These are phyloP conservation scores for Iselma pallidipennis DNA, from an alignment of 2,888 invertebrate genomes.

Conservation along the genomic window DNA sequence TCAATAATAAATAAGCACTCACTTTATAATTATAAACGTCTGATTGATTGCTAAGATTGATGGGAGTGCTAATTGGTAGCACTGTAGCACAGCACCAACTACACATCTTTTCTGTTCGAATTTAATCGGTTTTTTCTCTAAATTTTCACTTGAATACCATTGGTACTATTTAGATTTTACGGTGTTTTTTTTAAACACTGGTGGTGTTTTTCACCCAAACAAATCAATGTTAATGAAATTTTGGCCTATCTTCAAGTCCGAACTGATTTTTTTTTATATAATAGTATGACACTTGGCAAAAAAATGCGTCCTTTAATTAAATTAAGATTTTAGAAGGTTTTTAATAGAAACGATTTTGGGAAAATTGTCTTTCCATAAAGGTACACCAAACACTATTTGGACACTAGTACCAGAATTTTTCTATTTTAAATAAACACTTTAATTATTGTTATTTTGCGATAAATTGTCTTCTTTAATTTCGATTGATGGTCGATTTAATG, in stretches of 20 bases:
- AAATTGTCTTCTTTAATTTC: too few relatives aligned
- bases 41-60: slow-evolving; percentile 76
- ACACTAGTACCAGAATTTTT: too few relatives aligned
- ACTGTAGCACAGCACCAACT: slow-evolving; percentile 70
- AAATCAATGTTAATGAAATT: slow-evolving; percentile 22
- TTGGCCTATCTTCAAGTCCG: slow-evolving; percentile 31
- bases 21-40: slow-evolving; percentile 66
- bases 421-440: background rate
- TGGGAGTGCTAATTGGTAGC: slow-evolving; percentile 74
- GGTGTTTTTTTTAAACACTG: background rate
- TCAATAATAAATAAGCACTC: too few relatives aligned
- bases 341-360: background rate
- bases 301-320: background rate
- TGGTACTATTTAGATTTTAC: background rate
- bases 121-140: background rate
- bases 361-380: background rate
- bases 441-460: background rate
- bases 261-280: slow-evolving; percentile 26
- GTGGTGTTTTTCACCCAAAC: slow-evolving; percentile 18
- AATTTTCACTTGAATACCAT: background rate
- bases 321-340: slow-evolving; percentile 5
- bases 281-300: slow-evolving; percentile 12
- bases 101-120: slow-evolving; percentile 55
- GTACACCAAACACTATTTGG: background rate
- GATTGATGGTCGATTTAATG: too few relatives aligned